A percentile compares a stretch with the other conserved stretches of the same genome.
These are phyloP conservation scores for Neogobius melanostomus DNA, from an alignment of 2,113 vertebrate species.

Conservation along the genomic window DNA sequence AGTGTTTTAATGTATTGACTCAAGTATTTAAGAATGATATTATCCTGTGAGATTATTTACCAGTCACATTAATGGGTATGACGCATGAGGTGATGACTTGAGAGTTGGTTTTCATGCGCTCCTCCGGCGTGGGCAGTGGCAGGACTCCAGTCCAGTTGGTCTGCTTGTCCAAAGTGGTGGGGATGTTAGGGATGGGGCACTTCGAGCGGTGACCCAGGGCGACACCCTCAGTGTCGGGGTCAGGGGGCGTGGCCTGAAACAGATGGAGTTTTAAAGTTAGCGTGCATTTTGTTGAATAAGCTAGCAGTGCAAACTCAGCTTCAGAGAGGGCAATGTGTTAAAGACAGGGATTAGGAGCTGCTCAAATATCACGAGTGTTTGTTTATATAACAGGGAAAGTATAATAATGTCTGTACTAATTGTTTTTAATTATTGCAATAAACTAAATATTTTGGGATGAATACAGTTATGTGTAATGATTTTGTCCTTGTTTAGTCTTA, in stretches of 20 bases:
- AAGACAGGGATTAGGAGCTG: not conserved
- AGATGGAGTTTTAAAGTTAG: constrained; percentile 64
- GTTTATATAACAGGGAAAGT: not conserved
- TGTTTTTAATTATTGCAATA: not conserved
- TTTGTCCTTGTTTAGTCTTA: not conserved
- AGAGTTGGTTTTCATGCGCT: constrained; percentile 94
- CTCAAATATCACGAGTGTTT: not conserved
- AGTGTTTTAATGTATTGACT: too few relatives aligned
- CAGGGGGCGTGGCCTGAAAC: constrained; percentile 85
- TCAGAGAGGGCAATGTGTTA: constrained; percentile 18
- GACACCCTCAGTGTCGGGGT: constrained; percentile 88
- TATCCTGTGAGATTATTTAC: constrained; percentile 73
- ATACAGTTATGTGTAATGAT: not conserved
- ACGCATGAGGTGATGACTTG: constrained; percentile 93
- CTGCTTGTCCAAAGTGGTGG: constrained; percentile 98
- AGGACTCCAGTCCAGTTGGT: constrained; percentile 96
- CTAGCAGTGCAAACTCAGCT: constrained; percentile 34
- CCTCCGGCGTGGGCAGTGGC: constrained; percentile 95
- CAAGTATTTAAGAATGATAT: not conserved
- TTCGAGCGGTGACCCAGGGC: constrained; percentile 89
- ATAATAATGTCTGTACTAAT: not conserved
- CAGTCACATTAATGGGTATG: constrained; percentile 98
- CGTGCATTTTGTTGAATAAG: constrained; percentile 18
- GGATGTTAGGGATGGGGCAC: constrained; percentile 92
- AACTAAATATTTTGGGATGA: too few relatives aligned